Conservation (phyloP, 1,140 invertebrate species). For the Wiebesia pumilae region DNA sequence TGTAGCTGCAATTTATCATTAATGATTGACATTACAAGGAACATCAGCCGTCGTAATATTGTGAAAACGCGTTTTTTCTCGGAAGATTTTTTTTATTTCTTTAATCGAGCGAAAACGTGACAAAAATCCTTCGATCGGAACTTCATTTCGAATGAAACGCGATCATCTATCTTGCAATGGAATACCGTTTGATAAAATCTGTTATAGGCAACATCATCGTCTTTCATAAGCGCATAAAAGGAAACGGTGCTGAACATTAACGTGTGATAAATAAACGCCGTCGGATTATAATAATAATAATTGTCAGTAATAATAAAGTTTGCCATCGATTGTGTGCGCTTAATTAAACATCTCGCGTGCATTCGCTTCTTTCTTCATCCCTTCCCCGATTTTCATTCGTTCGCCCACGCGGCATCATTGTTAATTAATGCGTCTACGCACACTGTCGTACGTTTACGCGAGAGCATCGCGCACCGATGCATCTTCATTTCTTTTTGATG, state of each 20-base stretch:
- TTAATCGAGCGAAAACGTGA: too few species aligned
- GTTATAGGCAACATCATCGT: not conserved
- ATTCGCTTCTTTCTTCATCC: slow-evolving; percentile 47
- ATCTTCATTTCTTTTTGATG: not conserved
- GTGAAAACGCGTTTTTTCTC: too few species aligned
- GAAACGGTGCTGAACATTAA: not conserved
- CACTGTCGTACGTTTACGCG: not conserved
- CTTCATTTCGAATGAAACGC: too few species aligned
- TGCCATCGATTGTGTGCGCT: slow-evolving; percentile 55
- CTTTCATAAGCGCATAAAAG: not conserved
- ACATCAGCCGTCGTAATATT: too few species aligned
- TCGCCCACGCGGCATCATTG: slow-evolving; percentile 58
- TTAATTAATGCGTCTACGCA: slow-evolving; percentile 64
- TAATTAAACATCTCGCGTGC: slow-evolving; percentile 57
- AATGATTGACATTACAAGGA: too few species aligned
- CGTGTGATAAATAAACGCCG: not conserved
- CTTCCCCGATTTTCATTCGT: slow-evolving; percentile 50
- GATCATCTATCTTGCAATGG: not conserved
- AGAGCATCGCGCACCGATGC: not conserved
- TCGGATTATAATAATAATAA: too few species aligned
- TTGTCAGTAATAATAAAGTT: slow-evolving; percentile 60
- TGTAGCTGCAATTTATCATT: too few species aligned
- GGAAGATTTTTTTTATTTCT: too few species aligned
- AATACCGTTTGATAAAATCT: not conserved
- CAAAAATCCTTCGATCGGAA: too few species aligned